Conservation (phyloP, 2,888 invertebrate genomes). For the Phania funesta region DNA sequence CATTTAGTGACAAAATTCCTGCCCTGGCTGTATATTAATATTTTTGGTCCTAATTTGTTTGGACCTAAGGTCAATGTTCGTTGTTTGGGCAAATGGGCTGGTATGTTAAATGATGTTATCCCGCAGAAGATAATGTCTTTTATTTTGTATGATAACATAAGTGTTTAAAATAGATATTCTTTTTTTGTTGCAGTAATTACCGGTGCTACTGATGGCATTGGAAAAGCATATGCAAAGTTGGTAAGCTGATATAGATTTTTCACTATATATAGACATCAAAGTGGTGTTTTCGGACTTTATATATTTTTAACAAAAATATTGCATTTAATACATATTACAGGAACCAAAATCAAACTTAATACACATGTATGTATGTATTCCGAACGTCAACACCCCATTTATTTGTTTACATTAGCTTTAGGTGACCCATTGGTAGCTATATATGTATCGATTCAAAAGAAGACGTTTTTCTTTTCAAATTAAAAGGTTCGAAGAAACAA, state of each 20-base stretch:
- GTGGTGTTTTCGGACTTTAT: no score
- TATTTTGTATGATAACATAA: background rate
- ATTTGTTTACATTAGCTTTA: no score
- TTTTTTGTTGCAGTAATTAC: slow-evolving; percentile 85
- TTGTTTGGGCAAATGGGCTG: slow-evolving; percentile 89
- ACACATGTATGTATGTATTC: no score
- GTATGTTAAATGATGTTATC: slow-evolving; percentile 44
- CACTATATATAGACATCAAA: background rate
- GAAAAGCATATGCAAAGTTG: slow-evolving; percentile 90
- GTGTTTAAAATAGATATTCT: slow-evolving; percentile 38
- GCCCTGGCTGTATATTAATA: slow-evolving; percentile 79
- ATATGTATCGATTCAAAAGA: no score
- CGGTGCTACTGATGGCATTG: slow-evolving; percentile 94
- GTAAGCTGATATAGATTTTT: slow-evolving; percentile 78
- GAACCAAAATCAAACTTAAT: no score
- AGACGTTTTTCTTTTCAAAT: no score
- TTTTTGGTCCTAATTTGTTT: slow-evolving; percentile 83
- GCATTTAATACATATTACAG: no score
- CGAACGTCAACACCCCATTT: no score
- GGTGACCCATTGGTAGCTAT: no score
- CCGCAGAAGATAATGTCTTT: no score
- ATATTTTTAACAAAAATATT: no score
- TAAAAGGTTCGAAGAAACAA: no score
- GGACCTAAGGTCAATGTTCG: slow-evolving; percentile 84
- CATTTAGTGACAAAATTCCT: slow-evolving; percentile 78